These are phyloP conservation scores for Natator depressus DNA, from an alignment of 2,113 vertebrate genomes.

Conservation along the genomic window DNA sequence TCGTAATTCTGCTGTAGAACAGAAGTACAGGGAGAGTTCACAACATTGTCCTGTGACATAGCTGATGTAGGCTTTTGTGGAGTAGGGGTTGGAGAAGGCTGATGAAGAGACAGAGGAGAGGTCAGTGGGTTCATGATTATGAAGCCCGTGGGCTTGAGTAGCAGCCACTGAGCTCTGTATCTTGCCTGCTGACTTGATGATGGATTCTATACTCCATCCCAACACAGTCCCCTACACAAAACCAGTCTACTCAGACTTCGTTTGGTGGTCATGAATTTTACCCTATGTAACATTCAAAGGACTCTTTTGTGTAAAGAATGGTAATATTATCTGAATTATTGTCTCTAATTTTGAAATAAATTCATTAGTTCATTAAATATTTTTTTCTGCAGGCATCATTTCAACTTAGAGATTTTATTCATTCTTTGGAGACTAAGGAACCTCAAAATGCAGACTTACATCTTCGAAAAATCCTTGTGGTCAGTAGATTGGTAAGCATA, in stretches of 20 bases:
- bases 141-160: background rate
- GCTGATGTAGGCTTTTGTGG: background rate
- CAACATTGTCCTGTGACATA: background rate
- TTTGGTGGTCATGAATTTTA: background rate
- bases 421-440: constrained; percentile 73
- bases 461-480: constrained; percentile 68
- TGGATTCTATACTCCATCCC: background rate
- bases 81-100: background rate
- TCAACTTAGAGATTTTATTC: constrained; percentile 70
- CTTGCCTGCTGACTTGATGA: background rate
- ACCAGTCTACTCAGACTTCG: background rate
- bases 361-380: background rate
- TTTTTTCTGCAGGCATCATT: constrained; percentile 64
- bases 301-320: background rate
- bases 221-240: background rate
- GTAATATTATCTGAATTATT: background rate
- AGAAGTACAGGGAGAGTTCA: background rate
- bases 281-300: background rate
- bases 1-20: background rate
- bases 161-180: background rate
- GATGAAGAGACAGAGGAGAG: background rate
- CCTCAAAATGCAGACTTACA: constrained; percentile 77
- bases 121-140: background rate
- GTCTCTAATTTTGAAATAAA: background rate
- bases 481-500: constrained; percentile 77